Percentiles rank a stretch among this genome's conserved stretches.
These are phyloP conservation scores for Lagodon rhomboides DNA, from an alignment of 2,797 vertebrate species.

Conservation along the genomic window DNA sequence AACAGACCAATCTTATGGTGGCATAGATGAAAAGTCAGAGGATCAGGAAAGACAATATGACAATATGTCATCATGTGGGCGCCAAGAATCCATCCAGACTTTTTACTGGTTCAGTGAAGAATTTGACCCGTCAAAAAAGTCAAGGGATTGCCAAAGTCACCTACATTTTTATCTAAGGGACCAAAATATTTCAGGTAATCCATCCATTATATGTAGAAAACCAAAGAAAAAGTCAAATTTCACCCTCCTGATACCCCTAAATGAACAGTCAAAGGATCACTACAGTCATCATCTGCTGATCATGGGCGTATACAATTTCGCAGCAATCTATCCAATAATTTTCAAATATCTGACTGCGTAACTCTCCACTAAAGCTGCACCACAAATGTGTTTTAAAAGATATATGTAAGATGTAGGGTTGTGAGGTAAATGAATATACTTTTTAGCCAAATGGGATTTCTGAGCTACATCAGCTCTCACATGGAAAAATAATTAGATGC, in stretches of 20 bases:
- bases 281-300: neutral
- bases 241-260: neutral
- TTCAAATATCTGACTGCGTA: neutral
- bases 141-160: neutral
- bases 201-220: neutral
- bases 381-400: neutral
- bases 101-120: neutral
- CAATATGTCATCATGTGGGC: neutral
- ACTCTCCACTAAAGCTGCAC: neutral
- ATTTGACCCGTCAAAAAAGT: neutral
- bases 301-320: neutral
- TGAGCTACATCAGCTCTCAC: constrained; percentile 16
- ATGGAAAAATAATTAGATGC: constrained; percentile 6
- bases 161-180: neutral
- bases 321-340: neutral
- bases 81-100: neutral
- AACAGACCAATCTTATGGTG: neutral
- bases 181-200: neutral
- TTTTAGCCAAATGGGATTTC: neutral
- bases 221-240: neutral
- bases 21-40: neutral
- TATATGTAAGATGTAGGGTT: neutral
- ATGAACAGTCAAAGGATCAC: neutral
- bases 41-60: neutral
- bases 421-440: neutral